Base-by-base conservation (phyloP, 2,888 invertebrate species). In the Ornithoptera alexandrae region DNA sequence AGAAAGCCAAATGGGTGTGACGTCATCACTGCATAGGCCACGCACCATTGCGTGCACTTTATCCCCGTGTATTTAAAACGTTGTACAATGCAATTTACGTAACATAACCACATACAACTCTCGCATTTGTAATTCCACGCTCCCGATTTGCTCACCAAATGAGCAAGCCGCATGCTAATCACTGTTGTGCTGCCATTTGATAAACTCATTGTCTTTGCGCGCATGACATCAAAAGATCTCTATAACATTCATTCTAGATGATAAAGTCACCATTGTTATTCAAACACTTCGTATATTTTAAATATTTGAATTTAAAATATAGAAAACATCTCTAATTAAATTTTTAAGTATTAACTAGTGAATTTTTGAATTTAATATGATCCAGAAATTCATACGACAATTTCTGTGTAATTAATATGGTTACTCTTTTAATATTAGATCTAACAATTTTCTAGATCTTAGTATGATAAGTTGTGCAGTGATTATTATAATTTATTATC, bases 1-100 rank as follows among this genome's bases (percentile, higher is more conserved):
- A 85, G 90, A 90, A 90, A 90, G 90, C 86, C 78, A 75, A 71
- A 70, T 71, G 18, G 57, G 12, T 70, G 75, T 87, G 86, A 86
- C 88, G 84, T 86, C 88, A 87, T 74, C 73, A 79, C 81, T 85
- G 84, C 85, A 85, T 79, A 79, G 70, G 75, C 71, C 75, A 80
- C 79, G 80, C 77, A 76, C 76, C 77, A 78, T 76, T 74, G 74
- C 75, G 71, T 74, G 74, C 71, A 70, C 68, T 71, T 70, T 70
- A 67, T 64, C 56, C 70, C 60, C 65, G 70, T 68, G 66, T 66
- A 69, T 60, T 69, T 72, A 71, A 74, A 75, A 70, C 65, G 69
- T 74, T 77, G 72, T 74, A 74, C 73, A 74, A 74, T 71, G 24
- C 67, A 65, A 62, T 56, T 70, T 65, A 67, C 67, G 67, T 46